A percentile compares a stretch with the other conserved stretches of the same genome.
These are phyloP conservation scores for Mus minutoides DNA, from an alignment of 2,797 vertebrate genomes.

Conservation along the genomic window DNA sequence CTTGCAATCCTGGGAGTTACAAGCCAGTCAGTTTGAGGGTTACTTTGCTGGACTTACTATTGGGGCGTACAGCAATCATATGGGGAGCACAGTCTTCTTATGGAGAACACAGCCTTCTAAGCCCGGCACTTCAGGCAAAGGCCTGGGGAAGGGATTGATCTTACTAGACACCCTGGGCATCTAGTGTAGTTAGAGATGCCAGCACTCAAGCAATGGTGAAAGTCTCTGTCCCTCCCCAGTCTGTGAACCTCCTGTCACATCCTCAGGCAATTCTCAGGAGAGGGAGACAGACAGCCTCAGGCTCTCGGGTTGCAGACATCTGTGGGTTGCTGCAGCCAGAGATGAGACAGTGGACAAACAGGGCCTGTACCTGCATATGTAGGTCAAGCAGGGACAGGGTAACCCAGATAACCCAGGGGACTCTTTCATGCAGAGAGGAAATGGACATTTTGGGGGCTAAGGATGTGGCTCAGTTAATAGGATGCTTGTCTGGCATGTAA, in stretches of 20 bases:
- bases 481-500: not conserved
- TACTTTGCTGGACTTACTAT: not conserved
- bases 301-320: not conserved
- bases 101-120: not conserved
- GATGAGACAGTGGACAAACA: not conserved
- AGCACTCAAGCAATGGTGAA: not conserved
- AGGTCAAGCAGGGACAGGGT: not conserved
- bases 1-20: not conserved
- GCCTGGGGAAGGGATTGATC: not conserved
- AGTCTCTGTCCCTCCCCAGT: not conserved
- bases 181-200: not conserved
- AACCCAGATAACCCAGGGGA: not conserved
- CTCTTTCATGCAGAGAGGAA: not conserved
- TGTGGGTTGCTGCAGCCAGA: not conserved
- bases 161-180: not conserved
- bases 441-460: not conserved
- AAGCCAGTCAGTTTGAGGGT: not conserved
- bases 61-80: not conserved
- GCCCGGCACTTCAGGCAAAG: not conserved
- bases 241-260: not conserved
- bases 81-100: not conserved
- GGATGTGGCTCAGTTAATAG: not conserved
- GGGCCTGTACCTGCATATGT: not conserved
- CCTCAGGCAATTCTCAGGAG: not conserved
- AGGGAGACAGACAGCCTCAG: not conserved